phyloP scores from a whole-genome alignment of 2,113 vertebrate genomes.

The Suricata suricatta region DNA sequence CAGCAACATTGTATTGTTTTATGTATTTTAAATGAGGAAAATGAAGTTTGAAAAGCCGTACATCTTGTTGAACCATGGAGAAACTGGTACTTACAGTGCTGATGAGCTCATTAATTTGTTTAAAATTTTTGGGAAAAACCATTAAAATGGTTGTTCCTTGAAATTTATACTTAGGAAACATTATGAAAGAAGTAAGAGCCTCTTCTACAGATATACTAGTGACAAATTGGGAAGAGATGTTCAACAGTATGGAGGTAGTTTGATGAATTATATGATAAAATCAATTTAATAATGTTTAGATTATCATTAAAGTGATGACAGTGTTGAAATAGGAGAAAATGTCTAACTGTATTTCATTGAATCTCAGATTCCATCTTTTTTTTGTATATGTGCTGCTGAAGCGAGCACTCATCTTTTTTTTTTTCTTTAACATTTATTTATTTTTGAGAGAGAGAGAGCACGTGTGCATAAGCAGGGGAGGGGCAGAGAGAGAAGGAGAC shows the following conservation, averaged over 20 bases:
- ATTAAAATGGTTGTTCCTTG: not conserved
- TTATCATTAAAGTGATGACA: not conserved
- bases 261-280: not conserved
- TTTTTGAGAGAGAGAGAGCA: no score
- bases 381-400: no score
- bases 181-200: not conserved
- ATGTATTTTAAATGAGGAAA: not conserved
- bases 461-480: no score
- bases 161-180: not conserved
- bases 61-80: not conserved
- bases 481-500: no score
- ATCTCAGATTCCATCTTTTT: not conserved
- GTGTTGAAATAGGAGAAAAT: slow-evolving; percentile 8
- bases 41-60: not conserved
- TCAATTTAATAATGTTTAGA: not conserved
- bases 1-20: not conserved
- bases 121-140: not conserved
- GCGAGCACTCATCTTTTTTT: no score
- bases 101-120: not conserved
- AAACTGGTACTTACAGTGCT: not conserved
- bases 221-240: not conserved
- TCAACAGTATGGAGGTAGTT: not conserved
- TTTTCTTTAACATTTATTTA: no score
- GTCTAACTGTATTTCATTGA: not conserved
- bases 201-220: not conserved